Conservation (phyloP, 2,113 vertebrate genomes). For the Otis tarda region DNA sequence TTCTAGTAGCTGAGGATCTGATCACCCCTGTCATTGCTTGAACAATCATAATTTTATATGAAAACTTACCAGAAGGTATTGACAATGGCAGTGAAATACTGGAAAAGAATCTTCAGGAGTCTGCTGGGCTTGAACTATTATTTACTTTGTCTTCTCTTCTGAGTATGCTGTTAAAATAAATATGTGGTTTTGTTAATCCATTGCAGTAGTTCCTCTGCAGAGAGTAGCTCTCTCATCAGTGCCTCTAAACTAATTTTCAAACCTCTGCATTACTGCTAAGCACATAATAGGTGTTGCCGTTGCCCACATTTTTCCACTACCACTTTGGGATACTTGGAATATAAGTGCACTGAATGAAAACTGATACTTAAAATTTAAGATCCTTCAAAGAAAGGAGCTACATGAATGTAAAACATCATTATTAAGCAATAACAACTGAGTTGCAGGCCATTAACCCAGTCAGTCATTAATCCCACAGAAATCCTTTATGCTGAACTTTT, state of each 20-base stretch:
- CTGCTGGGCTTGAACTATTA: background rate
- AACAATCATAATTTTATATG: background rate
- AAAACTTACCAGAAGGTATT: background rate
- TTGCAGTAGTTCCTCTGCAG: background rate
- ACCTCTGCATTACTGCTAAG: background rate
- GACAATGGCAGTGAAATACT: background rate
- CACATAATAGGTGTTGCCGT: background rate
- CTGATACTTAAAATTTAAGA: conserved; percentile 3
- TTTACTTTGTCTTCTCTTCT: background rate
- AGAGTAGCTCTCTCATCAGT: background rate
- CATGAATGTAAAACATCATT: conserved; percentile 4
- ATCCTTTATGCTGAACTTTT: background rate
- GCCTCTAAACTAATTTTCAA: background rate
- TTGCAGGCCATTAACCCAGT: conserved; percentile 13
- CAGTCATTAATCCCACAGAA: conserved; percentile 29
- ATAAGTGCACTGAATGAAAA: conserved; percentile 29
- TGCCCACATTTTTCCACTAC: conserved; percentile 7
- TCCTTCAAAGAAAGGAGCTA: background rate
- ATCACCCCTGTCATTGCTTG: background rate
- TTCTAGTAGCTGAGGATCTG: background rate
- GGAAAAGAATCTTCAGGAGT: background rate
- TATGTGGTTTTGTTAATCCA: background rate
- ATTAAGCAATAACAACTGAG: conserved; percentile 27
- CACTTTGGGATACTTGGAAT: conserved; percentile 31
- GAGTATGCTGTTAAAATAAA: background rate